Conservation (phyloP, 2,888 invertebrate species). For the Cerceris rybyensis region DNA sequence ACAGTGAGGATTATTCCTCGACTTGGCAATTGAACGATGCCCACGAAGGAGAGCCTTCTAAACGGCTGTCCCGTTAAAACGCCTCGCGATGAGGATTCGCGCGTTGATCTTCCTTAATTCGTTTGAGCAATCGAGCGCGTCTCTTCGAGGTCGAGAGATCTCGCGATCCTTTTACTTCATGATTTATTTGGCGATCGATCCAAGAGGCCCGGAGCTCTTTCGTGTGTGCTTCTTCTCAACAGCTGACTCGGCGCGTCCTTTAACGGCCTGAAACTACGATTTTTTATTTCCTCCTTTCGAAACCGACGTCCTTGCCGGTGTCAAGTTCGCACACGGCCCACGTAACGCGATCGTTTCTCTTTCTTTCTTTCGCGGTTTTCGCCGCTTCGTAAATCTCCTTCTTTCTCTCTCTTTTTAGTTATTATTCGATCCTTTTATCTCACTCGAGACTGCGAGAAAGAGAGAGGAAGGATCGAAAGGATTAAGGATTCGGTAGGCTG, state of each 20-base stretch:
- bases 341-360: slow-evolving; percentile 66
- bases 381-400: background rate
- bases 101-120: slow-evolving; percentile 22
- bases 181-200: slow-evolving; percentile 60
- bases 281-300: slow-evolving; percentile 81
- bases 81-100: background rate
- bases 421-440: too few species aligned
- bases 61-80: too few species aligned
- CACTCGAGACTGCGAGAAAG: too few species aligned
- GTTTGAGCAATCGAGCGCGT: background rate
- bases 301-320: slow-evolving; percentile 80
- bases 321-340: slow-evolving; percentile 79
- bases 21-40: too few species aligned
- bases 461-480: too few species aligned
- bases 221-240: slow-evolving; percentile 60
- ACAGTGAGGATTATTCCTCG: too few species aligned
- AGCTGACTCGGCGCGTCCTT: slow-evolving; percentile 74
- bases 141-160: slow-evolving; percentile 37
- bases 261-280: slow-evolving; percentile 73
- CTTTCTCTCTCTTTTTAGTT: too few species aligned
- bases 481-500: too few species aligned
- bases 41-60: too few species aligned
- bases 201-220: slow-evolving; percentile 20
- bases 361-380: slow-evolving; percentile 6
- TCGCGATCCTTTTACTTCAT: slow-evolving; percentile 48